Percentiles rank a stretch among this genome's conserved stretches.
Evolutionary conservation across 1,140 invertebrate genomes (phyloP).

Genomic region (Megathymus violae): DNA sequence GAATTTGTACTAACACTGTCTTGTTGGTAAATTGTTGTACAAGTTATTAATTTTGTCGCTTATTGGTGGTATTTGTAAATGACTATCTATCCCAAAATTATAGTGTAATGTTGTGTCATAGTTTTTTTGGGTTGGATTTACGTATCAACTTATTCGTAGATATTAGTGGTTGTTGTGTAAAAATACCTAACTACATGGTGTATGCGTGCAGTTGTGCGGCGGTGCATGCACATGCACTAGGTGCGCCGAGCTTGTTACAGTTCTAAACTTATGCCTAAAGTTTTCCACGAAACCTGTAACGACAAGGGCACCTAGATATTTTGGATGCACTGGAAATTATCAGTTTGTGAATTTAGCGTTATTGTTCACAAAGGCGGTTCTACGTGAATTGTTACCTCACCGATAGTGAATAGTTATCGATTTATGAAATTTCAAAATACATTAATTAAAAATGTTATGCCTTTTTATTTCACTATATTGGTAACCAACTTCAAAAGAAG

Average conservation of each 20-base stretch:
- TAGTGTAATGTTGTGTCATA: neutral
- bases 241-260: conserved; percentile 23
- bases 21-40: no score
- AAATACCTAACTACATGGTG: neutral
- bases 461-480: conserved; percentile 48
- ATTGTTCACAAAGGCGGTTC: conserved; percentile 69
- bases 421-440: conserved; percentile 77
- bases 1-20: no score
- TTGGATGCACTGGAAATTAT: conserved; percentile 65
- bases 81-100: conserved; percentile 4
- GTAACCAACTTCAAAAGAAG: no score
- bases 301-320: conserved; percentile 30
- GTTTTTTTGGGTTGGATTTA: conserved; percentile 3
- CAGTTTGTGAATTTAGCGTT: conserved; percentile 66
- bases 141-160: neutral
- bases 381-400: conserved; percentile 80
- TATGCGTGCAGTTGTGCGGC: conserved; percentile 15
- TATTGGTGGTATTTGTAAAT: conserved; percentile 6
- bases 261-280: conserved; percentile 13
- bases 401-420: conserved; percentile 80
- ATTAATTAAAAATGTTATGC: conserved; percentile 53
- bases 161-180: conserved; percentile 7
- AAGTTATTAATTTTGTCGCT: neutral
- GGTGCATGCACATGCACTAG: conserved; percentile 24
- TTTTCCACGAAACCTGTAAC: neutral